Percentiles rank a stretch among this genome's conserved stretches.
Evolutionary conservation across 2,888 invertebrate genomes (phyloP).

Genomic region (Vanessa cardui): DNA sequence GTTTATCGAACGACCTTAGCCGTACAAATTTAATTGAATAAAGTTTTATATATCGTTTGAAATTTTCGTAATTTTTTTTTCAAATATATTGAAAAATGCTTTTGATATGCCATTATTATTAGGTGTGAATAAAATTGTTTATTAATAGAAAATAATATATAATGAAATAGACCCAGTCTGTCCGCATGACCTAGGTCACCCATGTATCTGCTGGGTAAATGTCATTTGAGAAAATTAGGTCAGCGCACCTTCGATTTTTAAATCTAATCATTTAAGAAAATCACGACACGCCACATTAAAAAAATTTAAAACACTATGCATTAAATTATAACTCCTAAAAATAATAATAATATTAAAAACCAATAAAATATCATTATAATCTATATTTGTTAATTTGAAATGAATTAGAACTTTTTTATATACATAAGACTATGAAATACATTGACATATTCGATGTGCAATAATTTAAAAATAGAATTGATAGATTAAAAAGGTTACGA

Average conservation of each 20-base stretch:
- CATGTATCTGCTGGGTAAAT: constrained; percentile 53
- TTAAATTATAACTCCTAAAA: neutral
- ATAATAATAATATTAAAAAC: constrained; percentile 17
- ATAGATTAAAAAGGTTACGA: constrained; percentile 50
- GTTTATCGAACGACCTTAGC: too few relatives aligned
- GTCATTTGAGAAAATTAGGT: constrained; percentile 63
- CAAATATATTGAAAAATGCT: too few relatives aligned
- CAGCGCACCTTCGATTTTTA: constrained; percentile 50
- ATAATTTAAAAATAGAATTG: constrained; percentile 49
- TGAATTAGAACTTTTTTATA: neutral
- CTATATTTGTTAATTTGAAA: neutral
- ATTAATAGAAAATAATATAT: constrained; percentile 10
- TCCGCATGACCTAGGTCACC: constrained; percentile 64
- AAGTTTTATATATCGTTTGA: too few relatives aligned
- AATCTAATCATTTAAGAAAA: constrained; percentile 29
- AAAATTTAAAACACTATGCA: neutral
- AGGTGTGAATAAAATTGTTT: neutral
- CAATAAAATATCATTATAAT: too few relatives aligned
- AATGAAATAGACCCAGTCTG: constrained; percentile 26
- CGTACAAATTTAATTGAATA: too few relatives aligned
- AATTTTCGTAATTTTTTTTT: too few relatives aligned
- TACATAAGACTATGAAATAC: neutral
- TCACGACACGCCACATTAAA: neutral
- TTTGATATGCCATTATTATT: too few relatives aligned
- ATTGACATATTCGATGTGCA: neutral